These are phyloP conservation scores for Drosophila equinoxialis DNA, from an alignment of 1,140 invertebrate species.

Conservation along the genomic window DNA sequence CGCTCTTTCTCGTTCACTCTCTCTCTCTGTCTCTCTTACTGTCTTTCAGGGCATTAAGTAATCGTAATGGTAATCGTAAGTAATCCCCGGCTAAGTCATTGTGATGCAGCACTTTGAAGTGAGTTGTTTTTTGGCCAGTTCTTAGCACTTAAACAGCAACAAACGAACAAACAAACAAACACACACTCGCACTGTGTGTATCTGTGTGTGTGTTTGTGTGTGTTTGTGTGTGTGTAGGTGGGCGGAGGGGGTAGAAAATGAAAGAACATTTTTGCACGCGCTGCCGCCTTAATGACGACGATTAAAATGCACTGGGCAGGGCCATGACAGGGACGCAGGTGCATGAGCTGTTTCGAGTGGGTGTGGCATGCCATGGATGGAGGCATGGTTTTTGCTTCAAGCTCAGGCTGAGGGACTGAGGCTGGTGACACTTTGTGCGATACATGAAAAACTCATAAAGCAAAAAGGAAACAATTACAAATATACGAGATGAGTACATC, in stretches of 20 bases:
- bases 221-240: background rate
- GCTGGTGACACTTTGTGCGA: slow-evolving; percentile 59
- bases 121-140: slow-evolving; percentile 22
- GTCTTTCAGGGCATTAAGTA: slow-evolving; percentile 2
- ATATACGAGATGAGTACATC: slow-evolving; percentile 23
- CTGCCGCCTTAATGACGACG: slow-evolving; percentile 69
- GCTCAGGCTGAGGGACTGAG: background rate
- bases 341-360: slow-evolving; percentile 16
- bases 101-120: slow-evolving; percentile 46
- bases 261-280: slow-evolving; percentile 65
- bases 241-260: slow-evolving; percentile 38
- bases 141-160: slow-evolving; percentile 30
- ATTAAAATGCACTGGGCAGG: slow-evolving; percentile 67
- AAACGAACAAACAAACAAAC: slow-evolving; percentile 41
- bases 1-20: background rate
- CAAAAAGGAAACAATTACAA: slow-evolving; percentile 76
- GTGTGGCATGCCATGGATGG: background rate
- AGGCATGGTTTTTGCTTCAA: slow-evolving; percentile 17
- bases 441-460: slow-evolving; percentile 73
- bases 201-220: too few species aligned
- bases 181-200: slow-evolving; percentile 1
- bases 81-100: slow-evolving; percentile 25
- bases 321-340: slow-evolving; percentile 39
- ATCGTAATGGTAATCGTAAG: slow-evolving; percentile 16
- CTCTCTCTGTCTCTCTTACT: background rate